Evolutionary conservation across 2,797 vertebrate genomes (phyloP), one percentile per base, ranked within the genome.

Genomic region (Heterohyrax brucei): DNA sequence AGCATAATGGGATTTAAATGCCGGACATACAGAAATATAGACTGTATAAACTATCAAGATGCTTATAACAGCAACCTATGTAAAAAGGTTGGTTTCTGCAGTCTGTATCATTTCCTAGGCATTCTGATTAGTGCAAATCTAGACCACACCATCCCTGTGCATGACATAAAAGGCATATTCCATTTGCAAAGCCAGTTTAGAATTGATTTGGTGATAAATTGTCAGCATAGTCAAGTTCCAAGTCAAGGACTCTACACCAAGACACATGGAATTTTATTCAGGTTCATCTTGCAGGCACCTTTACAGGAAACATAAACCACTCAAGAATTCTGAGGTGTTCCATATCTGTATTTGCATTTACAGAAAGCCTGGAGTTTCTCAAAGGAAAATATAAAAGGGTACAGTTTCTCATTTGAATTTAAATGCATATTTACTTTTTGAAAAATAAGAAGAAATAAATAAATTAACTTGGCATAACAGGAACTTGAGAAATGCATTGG

Each of bases 391-490:
- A 9, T 66, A 62, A 73, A 10, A 77, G 14, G 8, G 10, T 87
- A 56, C 18, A 61, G 16, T 85, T 94, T 89, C 80, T 80, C 10
- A 18, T 70, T 28, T 88, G 73, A 72, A 46, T 77, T 89, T 92
- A 92, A 83, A 93, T 59, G 78, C 26, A 76, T 80, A 87, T 78
- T 83, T 91, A 87, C 79, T 73, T 89, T 84, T 50, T 75, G 10
- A 86, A 94, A 94, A 91, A 44, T 85, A 61, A 94, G 26, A 26
- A 59, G 64, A 95, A 85, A 82, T 61, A 46, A 21, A 26, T 78
- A 93, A 89, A 70, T 79, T 85, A 89, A 86, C 24, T 73, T 89
- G 79, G 18, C 48, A 14, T 66, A 39, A 62, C 39, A 92, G 26
- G 18, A 86, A 46, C 7, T 94, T 77, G 39, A 33, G 61, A 77